Evolutionary conservation across 2,113 vertebrate genomes (phyloP).

Genomic region (Anhinga anhinga): DNA sequence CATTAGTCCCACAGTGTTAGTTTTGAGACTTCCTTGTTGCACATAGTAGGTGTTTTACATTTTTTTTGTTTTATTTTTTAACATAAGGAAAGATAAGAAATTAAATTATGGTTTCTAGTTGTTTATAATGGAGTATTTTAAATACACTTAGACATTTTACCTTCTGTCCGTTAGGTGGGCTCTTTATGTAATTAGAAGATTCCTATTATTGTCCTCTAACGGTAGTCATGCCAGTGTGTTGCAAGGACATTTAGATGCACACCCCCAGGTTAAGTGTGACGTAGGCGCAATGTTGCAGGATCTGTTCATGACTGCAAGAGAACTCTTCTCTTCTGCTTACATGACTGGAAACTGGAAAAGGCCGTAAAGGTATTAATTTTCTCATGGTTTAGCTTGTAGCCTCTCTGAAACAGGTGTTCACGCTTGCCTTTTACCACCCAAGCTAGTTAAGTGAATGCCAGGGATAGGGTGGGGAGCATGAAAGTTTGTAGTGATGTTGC

Average conservation of each 20-base stretch:
- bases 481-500: neutral
- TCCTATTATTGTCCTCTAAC: neutral
- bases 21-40: neutral
- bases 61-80: neutral
- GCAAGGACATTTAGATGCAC: neutral
- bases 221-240: neutral
- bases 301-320: neutral
- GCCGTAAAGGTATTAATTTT: neutral
- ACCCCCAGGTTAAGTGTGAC: fast-evolving
- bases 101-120: neutral
- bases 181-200: neutral
- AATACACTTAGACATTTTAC: neutral
- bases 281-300: neutral
- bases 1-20: neutral
- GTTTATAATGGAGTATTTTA: neutral
- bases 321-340: neutral
- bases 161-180: neutral
- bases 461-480: neutral
- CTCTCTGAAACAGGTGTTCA: neutral
- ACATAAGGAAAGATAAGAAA: neutral
- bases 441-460: neutral
- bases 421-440: fast-evolving
- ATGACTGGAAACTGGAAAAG: neutral
- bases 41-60: neutral
- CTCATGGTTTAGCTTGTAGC: neutral